These are phyloP conservation scores for Brachypodius melanocephalos DNA, from an alignment of 2,113 vertebrate species.

Conservation along the genomic window DNA sequence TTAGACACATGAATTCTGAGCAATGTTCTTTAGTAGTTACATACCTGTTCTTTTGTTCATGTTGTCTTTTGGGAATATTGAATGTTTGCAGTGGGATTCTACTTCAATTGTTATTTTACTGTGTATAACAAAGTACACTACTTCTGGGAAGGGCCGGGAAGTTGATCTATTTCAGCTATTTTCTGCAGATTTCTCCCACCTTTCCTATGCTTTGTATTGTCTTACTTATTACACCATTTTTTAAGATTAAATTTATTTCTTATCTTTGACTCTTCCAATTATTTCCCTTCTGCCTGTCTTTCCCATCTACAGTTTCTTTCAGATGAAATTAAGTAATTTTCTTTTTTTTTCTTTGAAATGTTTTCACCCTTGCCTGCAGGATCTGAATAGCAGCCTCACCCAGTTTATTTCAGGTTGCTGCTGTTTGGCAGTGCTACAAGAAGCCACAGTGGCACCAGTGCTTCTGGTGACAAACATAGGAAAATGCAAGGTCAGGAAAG, in stretches of 20 bases:
- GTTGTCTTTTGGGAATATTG: background rate
- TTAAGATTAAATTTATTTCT: background rate
- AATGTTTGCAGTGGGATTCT: background rate
- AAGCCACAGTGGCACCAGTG: background rate
- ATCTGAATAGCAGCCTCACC: background rate
- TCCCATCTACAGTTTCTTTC: background rate
- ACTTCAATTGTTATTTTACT: background rate
- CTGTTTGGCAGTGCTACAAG: background rate
- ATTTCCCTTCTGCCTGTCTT: background rate
- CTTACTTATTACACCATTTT: background rate
- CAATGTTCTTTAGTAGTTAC: background rate
- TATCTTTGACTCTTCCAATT: background rate
- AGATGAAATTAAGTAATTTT: background rate
- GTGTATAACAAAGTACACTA: background rate
- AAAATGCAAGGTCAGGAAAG: background rate
- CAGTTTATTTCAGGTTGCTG: conserved; percentile 39
- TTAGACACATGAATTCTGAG: background rate
- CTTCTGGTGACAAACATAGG: background rate
- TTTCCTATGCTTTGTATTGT: background rate
- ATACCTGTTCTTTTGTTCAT: background rate
- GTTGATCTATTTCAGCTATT: background rate
- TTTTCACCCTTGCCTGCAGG: background rate
- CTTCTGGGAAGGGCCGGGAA: background rate
- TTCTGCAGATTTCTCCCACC: background rate
- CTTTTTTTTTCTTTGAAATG: background rate